Evolutionary conservation across 2,888 invertebrate species (phyloP), one percentile per base, ranked within the genome.

Genomic region (Cheilosia vulpina): DNA sequence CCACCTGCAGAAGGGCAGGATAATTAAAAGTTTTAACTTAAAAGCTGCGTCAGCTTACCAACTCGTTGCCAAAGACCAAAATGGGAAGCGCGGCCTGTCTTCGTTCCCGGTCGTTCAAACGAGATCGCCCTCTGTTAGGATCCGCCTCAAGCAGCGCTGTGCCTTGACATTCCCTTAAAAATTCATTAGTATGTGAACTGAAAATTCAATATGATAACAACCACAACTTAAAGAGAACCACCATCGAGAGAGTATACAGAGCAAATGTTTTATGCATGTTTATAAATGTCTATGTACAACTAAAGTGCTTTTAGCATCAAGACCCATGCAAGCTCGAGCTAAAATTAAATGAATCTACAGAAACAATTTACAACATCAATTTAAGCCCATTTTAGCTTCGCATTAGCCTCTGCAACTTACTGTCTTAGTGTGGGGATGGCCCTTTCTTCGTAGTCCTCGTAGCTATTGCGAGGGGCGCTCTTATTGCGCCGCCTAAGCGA

Each of bases 71-170:
- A 92, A 98, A 98, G 52, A 98, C 97, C 71, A 98, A 94, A 89
- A 98, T 97, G 0, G 98, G 97, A 79, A 97, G 92, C 0, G 97
- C 97, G 0, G 98, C 98, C 91, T 98, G 91, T 89, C 97, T 96
- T 89, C 96, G 94, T 91, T 97, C 97, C 68, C 96, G 93, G 89
- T 97, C 97, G 79, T 96, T 96, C 89, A 92, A 93, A 93, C 88
- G 95, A 93, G 88, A 93, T 90, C 89, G 93, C 89, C 92, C 93
- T 90, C 89, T 91, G 88, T 92, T 91, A 2, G 91, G 90, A 88
- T 92, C 92, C 88, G 91, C 94, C 1, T 93, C 93, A 65, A 93
- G 92, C 76, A 92, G 88, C 41, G 92, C 92, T 75, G 91, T 91
- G 87, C 92, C 92, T 87, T 96, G 96, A 89, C 95, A 95, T 92